phyloP scores from a whole-genome alignment of 2,113 vertebrate species.

The Callaeas wilsoni region DNA sequence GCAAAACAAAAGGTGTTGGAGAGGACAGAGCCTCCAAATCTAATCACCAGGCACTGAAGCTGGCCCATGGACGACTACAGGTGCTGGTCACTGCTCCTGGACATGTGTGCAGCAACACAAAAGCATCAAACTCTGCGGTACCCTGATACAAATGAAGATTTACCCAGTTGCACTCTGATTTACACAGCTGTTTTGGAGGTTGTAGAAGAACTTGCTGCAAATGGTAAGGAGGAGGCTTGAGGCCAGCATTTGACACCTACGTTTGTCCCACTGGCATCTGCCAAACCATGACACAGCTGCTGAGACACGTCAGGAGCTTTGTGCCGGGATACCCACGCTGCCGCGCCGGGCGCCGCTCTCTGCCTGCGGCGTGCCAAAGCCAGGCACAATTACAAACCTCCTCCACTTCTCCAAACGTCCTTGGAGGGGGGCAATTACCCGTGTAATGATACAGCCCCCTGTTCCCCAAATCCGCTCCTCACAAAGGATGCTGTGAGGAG shows the following conservation, averaged over 20 bases:
- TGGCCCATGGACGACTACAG: rapidly evolving
- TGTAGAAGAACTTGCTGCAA: background rate
- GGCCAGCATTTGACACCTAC: background rate
- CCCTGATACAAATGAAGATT: background rate
- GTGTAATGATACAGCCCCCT: background rate
- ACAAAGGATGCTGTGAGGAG: background rate
- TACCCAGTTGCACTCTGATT: background rate
- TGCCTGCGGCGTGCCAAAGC: background rate
- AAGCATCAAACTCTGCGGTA: background rate
- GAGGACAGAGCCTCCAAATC: background rate
- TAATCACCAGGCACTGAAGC: background rate
- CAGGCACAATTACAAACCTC: background rate
- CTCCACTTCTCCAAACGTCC: background rate
- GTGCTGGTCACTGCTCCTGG: background rate
- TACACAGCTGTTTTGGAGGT: background rate
- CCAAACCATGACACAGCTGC: background rate
- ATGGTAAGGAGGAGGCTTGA: background rate
- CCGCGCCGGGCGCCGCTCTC: rapidly evolving
- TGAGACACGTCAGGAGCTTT: background rate
- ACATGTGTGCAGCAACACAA: rapidly evolving
- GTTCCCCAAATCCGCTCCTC: background rate
- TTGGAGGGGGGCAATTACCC: background rate
- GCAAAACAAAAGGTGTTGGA: background rate
- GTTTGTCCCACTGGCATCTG: background rate
- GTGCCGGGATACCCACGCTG: background rate